phyloP scores from a whole-genome alignment of 2,797 vertebrate species.

The Sebastes itinus region DNA sequence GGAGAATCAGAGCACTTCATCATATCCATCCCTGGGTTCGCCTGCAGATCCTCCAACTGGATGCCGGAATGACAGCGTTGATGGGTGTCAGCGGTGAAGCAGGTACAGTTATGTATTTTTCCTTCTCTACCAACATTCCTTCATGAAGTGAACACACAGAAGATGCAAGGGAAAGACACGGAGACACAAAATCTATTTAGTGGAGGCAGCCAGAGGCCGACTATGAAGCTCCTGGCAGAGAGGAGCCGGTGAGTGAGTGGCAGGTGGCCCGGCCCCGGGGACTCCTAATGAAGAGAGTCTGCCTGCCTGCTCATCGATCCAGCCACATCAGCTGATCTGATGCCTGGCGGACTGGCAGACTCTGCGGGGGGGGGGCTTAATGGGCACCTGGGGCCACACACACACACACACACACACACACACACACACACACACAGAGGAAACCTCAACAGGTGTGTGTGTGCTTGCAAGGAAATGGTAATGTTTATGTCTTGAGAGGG shows the following conservation, averaged over 20 bases:
- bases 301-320: conserved; percentile 71
- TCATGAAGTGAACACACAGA: conserved; percentile 8
- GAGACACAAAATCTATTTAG: conserved; percentile 44
- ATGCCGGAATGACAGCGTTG: not conserved
- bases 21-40: not conserved
- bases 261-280: conserved; percentile 73
- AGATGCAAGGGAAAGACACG: conserved; percentile 19
- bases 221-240: conserved; percentile 39
- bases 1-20: not conserved
- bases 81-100: not conserved
- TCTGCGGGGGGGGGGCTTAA: conserved; percentile 8
- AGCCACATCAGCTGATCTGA: conserved; percentile 66
- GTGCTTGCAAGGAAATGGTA: not conserved
- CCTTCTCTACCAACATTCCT: conserved; percentile 8
- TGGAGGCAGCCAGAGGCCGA: conserved; percentile 30
- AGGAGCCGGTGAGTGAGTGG: conserved; percentile 62
- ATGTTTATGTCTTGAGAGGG: not conserved
- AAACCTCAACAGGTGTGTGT: conserved; percentile 15
- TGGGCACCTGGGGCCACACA: conserved; percentile 35
- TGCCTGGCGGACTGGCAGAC: conserved; percentile 56
- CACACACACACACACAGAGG: not conserved
- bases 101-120: conserved; percentile 12
- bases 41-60: not conserved
- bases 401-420: conserved; percentile 20
- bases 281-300: conserved; percentile 77